Percentiles rank a stretch among this genome's conserved stretches.
Evolutionary conservation across 2,888 invertebrate genomes (phyloP).

Genomic region (Bugulina stolonifera): DNA sequence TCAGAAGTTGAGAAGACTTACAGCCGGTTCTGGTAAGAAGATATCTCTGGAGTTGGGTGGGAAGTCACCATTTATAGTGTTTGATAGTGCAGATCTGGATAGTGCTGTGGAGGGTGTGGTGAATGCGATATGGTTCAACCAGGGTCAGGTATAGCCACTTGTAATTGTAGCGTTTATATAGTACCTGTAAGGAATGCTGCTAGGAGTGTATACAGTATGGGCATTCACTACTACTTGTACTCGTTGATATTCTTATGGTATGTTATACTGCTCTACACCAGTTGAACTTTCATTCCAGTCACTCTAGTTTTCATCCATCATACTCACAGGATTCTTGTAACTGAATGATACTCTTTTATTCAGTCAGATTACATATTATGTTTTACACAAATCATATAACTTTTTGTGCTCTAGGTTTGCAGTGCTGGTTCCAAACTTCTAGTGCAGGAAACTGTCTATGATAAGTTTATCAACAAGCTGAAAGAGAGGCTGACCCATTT

Average conservation of each 20-base stretch:
- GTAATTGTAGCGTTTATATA: too few relatives aligned
- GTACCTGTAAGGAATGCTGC: too few relatives aligned
- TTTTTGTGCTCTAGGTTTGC: conserved; percentile 53
- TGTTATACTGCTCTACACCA: too few relatives aligned
- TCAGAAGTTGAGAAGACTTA: conserved; percentile 43
- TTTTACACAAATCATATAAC: too few relatives aligned
- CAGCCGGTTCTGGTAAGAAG: conserved; percentile 52
- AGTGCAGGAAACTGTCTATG: conserved; percentile 58
- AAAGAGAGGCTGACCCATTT: conserved; percentile 52
- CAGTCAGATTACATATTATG: too few relatives aligned
- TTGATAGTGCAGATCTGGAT: conserved; percentile 59
- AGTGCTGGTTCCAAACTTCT: conserved; percentile 57
- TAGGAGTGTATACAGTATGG: too few relatives aligned
- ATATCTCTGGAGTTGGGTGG: conserved; percentile 53
- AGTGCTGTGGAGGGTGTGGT: conserved; percentile 58
- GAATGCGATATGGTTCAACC: conserved; percentile 58
- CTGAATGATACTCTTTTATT: too few relatives aligned
- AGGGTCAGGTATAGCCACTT: conserved; percentile 55
- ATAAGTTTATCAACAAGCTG: conserved; percentile 54
- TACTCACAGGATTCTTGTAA: background rate
- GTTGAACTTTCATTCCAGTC: too few relatives aligned
- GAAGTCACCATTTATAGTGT: conserved; percentile 56
- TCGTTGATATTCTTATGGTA: too few relatives aligned
- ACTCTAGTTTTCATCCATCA: too few relatives aligned
- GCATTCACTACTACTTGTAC: too few relatives aligned